Conservation (phyloP, 2,113 vertebrate species). For the Vimba vimba region DNA sequence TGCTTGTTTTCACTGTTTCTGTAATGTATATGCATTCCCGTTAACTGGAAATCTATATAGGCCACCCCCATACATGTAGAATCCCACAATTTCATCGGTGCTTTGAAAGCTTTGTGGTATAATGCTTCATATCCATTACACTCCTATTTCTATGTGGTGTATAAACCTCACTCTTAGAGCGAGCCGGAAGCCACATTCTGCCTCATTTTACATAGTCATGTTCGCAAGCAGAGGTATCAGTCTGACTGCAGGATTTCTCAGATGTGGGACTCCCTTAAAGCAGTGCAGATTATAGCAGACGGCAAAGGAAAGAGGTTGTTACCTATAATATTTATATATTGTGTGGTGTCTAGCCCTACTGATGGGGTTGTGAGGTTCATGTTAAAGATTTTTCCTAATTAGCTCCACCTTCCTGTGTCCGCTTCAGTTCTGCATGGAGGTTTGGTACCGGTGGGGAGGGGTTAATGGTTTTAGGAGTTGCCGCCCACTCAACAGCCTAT, state of each 20-base stretch:
- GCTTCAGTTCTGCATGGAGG: constrained; percentile 31
- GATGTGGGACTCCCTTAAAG: constrained; percentile 32
- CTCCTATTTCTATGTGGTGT: not conserved
- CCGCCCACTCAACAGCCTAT: constrained; percentile 28
- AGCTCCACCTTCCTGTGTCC: constrained; percentile 28
- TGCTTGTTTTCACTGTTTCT: not conserved
- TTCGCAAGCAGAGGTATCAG: not conserved
- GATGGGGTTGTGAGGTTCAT: not conserved
- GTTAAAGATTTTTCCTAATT: constrained; percentile 46
- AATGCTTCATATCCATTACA: constrained; percentile 33
- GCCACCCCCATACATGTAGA: not conserved
- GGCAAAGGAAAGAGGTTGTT: not conserved
- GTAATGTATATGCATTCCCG: not conserved
- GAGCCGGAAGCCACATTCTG: not conserved
- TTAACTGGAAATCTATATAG: constrained; percentile 25
- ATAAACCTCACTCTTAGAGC: constrained; percentile 22
- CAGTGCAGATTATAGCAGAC: constrained; percentile 31
- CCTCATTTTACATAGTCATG: constrained; percentile 51
- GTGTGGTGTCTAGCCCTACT: not conserved
- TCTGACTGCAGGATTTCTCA: constrained; percentile 46
- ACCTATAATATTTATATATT: not conserved
- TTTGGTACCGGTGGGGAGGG: constrained; percentile 34
- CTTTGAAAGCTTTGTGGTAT: not conserved
- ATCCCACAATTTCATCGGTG: not conserved
- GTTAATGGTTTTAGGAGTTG: constrained; percentile 45